Percentiles rank a stretch among this genome's conserved stretches.
phyloP scores from a whole-genome alignment of 2,113 vertebrate species.

The Chinchilla lanigera region DNA sequence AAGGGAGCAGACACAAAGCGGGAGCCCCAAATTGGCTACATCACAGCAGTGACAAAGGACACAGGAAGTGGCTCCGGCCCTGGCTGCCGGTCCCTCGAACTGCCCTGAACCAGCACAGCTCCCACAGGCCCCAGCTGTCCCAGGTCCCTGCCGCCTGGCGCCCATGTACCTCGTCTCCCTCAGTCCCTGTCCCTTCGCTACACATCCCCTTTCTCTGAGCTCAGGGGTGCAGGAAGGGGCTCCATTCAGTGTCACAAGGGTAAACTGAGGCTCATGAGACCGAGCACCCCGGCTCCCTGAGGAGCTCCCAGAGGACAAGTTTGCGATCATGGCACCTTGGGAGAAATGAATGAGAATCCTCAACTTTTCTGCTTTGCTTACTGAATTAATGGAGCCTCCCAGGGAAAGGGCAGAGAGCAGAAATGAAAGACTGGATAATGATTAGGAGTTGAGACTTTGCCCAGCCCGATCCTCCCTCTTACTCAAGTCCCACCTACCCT shows the following conservation, averaged over 20 bases:
- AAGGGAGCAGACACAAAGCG: background rate
- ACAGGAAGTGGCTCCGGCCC: background rate
- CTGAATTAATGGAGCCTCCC: background rate
- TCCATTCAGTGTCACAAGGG: background rate
- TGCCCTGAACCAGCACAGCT: background rate
- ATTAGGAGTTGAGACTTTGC: fast-evolving
- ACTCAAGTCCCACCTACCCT: background rate
- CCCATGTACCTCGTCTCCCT: background rate
- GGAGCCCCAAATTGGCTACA: background rate
- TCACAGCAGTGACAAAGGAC: background rate
- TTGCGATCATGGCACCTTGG: background rate
- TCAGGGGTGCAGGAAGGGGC: background rate
- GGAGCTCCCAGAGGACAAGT: background rate
- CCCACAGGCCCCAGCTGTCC: background rate
- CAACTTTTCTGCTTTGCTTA: background rate
- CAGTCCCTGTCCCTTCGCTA: background rate
- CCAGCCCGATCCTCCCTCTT: background rate
- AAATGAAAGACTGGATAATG: background rate
- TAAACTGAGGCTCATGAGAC: background rate
- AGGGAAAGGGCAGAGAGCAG: background rate
- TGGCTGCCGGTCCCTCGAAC: background rate
- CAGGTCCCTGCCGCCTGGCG: background rate
- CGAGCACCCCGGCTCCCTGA: background rate
- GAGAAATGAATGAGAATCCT: background rate
- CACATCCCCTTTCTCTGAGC: background rate